Conservation (phyloP, 2,113 vertebrate species). For the Micronycteris hirsuta region DNA sequence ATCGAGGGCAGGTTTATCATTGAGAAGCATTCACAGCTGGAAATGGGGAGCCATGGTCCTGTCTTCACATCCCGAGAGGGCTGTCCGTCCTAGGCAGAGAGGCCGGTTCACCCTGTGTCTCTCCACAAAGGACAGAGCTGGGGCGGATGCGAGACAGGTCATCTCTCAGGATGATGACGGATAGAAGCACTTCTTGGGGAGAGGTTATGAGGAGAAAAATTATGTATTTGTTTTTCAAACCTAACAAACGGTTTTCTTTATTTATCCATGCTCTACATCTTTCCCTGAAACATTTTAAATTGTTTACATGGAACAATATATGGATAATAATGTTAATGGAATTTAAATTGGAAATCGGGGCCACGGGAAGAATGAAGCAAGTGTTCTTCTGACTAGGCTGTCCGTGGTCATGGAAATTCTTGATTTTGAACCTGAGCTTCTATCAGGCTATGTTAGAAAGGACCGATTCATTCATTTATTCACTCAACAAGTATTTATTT, state of each 20-base stretch:
- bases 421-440: not conserved
- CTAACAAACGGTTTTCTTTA: not conserved
- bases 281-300: not conserved
- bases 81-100: not conserved
- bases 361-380: not conserved
- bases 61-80: not conserved
- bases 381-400: not conserved
- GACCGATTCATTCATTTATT: not conserved
- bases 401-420: not conserved
- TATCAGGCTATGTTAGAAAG: not conserved
- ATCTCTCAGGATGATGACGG: not conserved
- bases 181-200: not conserved
- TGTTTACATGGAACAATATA: not conserved
- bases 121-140: not conserved
- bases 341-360: slow-evolving; percentile 9
- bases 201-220: not conserved
- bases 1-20: not conserved
- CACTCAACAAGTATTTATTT: not conserved
- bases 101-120: not conserved
- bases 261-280: not conserved
- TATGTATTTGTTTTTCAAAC: not conserved
- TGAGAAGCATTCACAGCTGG: not conserved
- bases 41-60: not conserved
- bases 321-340: not conserved
- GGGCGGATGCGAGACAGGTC: not conserved